Evolutionary conservation across 1,140 invertebrate species (phyloP).

Genomic region (Gonatopus flavifemur): DNA sequence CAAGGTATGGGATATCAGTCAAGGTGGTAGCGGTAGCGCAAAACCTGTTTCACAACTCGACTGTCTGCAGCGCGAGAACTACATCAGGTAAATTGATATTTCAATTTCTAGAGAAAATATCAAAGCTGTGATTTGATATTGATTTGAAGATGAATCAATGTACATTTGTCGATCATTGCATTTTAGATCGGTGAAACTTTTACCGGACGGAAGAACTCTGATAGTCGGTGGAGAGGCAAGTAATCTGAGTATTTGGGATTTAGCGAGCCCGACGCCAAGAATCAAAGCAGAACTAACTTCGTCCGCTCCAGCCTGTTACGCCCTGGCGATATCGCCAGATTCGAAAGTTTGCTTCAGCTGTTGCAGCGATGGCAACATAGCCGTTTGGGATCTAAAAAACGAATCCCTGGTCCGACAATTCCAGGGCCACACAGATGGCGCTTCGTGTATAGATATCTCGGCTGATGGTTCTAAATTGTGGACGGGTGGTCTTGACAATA

Average conservation of each 20-base stretch:
- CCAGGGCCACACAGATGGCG: slow-evolving; percentile 96
- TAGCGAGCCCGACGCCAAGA: slow-evolving; percentile 85
- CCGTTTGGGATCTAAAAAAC: slow-evolving; percentile 94
- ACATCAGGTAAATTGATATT: slow-evolving; percentile 79
- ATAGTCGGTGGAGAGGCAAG: slow-evolving; percentile 98
- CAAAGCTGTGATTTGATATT: slow-evolving; percentile 19
- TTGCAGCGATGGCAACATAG: slow-evolving; percentile 94
- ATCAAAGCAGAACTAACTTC: slow-evolving; percentile 94
- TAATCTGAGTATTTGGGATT: slow-evolving; percentile 95
- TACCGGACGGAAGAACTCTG: slow-evolving; percentile 93
- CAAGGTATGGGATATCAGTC: slow-evolving; percentile 92
- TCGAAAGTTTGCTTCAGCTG: slow-evolving; percentile 97
- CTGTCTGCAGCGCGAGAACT: slow-evolving; percentile 95
- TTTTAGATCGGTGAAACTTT: slow-evolving; percentile 79
- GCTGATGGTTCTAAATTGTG: slow-evolving; percentile 93
- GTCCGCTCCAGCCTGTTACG: slow-evolving; percentile 95
- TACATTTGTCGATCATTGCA: too few species aligned
- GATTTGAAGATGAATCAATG: slow-evolving; percentile 24
- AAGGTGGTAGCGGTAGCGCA: slow-evolving; percentile 74
- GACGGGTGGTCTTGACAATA: slow-evolving; percentile 97
- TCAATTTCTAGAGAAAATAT: slow-evolving; percentile 15
- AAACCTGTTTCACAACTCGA: slow-evolving; percentile 88
- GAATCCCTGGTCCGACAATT: slow-evolving; percentile 93
- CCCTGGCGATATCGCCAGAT: slow-evolving; percentile 93
- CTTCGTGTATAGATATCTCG: slow-evolving; percentile 97